Percentiles rank a stretch among this genome's conserved stretches.
These are phyloP conservation scores for Atherinosoma microstoma DNA, from an alignment of 2,797 vertebrate genomes.

Conservation along the genomic window DNA sequence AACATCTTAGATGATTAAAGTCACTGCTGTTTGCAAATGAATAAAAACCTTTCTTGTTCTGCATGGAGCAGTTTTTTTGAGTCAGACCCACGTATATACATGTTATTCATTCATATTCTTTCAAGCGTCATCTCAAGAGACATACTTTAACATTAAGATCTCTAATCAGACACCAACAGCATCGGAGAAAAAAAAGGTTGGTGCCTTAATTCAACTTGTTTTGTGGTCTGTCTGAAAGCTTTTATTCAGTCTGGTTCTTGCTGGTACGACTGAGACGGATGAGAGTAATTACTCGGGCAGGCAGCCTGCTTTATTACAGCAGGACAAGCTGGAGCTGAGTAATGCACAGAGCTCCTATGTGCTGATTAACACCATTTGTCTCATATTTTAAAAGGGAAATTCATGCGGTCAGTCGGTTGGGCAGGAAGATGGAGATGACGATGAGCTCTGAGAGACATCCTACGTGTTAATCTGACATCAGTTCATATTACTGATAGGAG, in stretches of 20 bases:
- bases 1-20: not conserved
- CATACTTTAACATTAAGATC: not conserved
- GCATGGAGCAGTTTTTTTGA: too few species aligned
- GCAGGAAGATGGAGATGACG: conserved; percentile 5
- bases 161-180: not conserved
- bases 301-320: conserved; percentile 75
- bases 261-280: conserved; percentile 67
- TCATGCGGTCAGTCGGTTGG: conserved; percentile 30
- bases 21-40: conserved; percentile 13
- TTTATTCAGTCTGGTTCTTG: conserved; percentile 40
- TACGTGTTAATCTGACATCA: conserved; percentile 12
- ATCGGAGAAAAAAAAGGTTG: not conserved
- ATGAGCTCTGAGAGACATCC: not conserved
- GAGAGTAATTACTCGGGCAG: conserved; percentile 76
- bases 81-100: not conserved
- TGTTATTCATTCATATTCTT: conserved; percentile 3
- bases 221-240: not conserved
- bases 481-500: not conserved
- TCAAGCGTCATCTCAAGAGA: not conserved
- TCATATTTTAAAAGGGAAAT: conserved; percentile 55
- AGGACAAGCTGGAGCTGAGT: conserved; percentile 56
- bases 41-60: conserved; percentile 31
- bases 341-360: conserved; percentile 48
- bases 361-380: conserved; percentile 78
- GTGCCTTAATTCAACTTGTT: not conserved